Base-by-base conservation (phyloP, 2,888 invertebrate genomes). In the Chromoteleia sp. region DNA sequence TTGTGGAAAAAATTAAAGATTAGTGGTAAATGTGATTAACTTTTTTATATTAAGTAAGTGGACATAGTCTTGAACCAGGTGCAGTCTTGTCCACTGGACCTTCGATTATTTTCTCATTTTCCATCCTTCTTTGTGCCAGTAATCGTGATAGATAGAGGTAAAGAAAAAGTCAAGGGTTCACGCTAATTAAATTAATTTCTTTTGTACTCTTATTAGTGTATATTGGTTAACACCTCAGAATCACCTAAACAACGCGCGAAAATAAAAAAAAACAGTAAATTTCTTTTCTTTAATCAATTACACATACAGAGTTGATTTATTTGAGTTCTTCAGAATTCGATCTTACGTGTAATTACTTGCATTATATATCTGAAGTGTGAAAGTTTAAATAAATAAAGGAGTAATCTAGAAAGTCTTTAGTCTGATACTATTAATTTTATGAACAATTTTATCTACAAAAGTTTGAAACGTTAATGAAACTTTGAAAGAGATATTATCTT, bases 141-240 rank as follows among this genome's bases (percentile, higher is more conserved):
- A 68, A 76, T 61, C 68, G 68, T 76, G 59, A 76, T 61, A 67
- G 68, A 76, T 61, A 52, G 67, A 59, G 58, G 30, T 67, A 52
- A 39, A 59, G 52, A 59, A 50, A 67, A 52, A 50, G 50, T 52
- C 59, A 68, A 76, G 59, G 56, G 59, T 48, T 59, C 29, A 14
- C 43, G 39, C 59, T 59, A 67, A 76, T 68, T 58, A 68, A 76
- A 76, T 76, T 67, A 76, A 76, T 68, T 76, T 61, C 50, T 29
- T 21, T 15, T 14, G 54, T 45, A n/a, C n/a, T 29, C 19, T 45
- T 43, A 14, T 33, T 45, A 36, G 29, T 33, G 29, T 25, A 17
- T 73, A 43, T 52, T 43, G 50, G 17, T 14, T 54, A 39, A 50
- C 65, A 15, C 19, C 65, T 50, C 25, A 6, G 6, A 6, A 4